Evolutionary conservation across 2,113 vertebrate genomes (phyloP), one percentile per base, ranked within the genome.

Genomic region (Odocoileus virginianus): DNA sequence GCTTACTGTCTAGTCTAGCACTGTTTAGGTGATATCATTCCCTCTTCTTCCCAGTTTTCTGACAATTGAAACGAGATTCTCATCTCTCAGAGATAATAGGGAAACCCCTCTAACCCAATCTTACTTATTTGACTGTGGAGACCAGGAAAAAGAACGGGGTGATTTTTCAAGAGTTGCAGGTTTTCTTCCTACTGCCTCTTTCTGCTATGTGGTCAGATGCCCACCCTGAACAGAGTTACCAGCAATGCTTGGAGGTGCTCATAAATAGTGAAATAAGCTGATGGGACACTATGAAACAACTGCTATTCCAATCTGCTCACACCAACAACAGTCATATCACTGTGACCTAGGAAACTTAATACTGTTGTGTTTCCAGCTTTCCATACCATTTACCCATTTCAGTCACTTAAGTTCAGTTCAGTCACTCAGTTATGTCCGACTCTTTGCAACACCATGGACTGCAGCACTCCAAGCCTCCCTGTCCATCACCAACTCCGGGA

Each of bases 171-270:
- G 36, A 88, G 6, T 12, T 45, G 27, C 28, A 91, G 21, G 0
- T 60, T 81, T n/a, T 74, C 55, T 17, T 55, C 19, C 78, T 82
- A 19, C 11, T 43, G 13, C 10, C 16, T 19, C 93, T 17, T 13
- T 89, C 14, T 71, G 11, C 45, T 91, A 19, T 15, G 14, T 25
- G 13, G 30, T 45, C 90, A 87, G 25, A 7, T 43, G 12, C 2
- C 8, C 5, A 61, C 2, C 10, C 15, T 30, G 36, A 2, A 40
- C 0, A 0, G 1, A 11, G 13, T 13, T 83, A 30, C 64, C 64
- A 58, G 13, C 15, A 93, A 21, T 47, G 9, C 60, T 16, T 78
- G 43, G 6, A 6, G 23, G 3, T 97, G 23, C 28, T 64, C 57
- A 54, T 27, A 67, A 47, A 30, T 52, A 11, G 33, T 7, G 5